phyloP scores from a whole-genome alignment of 2,888 invertebrate species.

The Eurois occulta region DNA sequence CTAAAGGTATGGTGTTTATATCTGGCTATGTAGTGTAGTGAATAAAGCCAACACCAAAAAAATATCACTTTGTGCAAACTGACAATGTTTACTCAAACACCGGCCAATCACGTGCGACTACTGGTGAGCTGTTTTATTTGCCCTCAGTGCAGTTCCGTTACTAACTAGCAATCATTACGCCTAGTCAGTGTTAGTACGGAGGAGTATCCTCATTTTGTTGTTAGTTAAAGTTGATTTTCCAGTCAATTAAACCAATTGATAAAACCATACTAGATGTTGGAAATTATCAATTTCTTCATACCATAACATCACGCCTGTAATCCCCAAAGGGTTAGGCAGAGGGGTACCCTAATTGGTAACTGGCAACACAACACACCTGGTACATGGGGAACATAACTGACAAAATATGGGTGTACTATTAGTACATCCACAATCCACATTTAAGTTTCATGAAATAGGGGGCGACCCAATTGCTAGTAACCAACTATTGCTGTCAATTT shows the following conservation, averaged over 20 bases:
- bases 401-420: too few relatives aligned
- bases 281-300: background rate
- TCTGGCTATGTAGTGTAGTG: background rate
- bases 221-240: background rate
- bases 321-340: too few relatives aligned
- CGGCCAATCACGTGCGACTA: conserved; percentile 45
- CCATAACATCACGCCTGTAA: too few relatives aligned
- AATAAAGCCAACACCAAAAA: conserved; percentile 23
- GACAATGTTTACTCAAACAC: conserved; percentile 31
- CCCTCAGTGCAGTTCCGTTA: conserved; percentile 14
- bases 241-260: background rate
- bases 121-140: conserved; percentile 45
- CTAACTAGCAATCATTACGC: conserved; percentile 22
- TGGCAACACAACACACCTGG: too few relatives aligned
- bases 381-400: too few relatives aligned
- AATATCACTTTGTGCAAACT: conserved; percentile 33
- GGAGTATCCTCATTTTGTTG: background rate
- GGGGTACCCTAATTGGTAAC: too few relatives aligned
- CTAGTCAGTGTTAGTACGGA: background rate
- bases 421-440: too few relatives aligned
- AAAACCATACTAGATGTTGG: background rate
- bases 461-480: too few relatives aligned
- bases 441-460: too few relatives aligned
- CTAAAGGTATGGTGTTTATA: background rate
- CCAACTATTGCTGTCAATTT: too few relatives aligned